A percentile compares a stretch with the other conserved stretches of the same genome.
These are phyloP conservation scores for Tachyglossus aculeatus DNA, from an alignment of 2,797 vertebrate species.

Conservation along the genomic window DNA sequence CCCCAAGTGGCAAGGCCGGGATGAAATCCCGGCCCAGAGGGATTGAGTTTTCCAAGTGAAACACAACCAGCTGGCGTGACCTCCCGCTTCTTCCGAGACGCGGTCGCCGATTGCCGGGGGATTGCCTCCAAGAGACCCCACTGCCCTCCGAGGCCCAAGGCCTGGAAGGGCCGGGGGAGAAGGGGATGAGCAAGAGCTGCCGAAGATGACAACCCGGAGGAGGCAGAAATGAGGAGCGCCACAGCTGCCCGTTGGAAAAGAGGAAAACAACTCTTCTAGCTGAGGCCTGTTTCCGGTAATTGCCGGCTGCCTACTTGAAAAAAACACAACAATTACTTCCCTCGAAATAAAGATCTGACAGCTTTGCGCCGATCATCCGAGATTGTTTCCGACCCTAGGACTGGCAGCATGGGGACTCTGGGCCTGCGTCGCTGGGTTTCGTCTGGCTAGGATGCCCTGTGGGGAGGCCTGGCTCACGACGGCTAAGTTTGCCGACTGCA, in stretches of 20 bases:
- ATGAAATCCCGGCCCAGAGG: no score
- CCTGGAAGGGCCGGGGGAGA: neutral
- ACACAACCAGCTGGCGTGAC: no score
- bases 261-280: constrained; percentile 20
- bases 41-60: no score
- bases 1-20: no score
- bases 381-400: no score
- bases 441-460: neutral
- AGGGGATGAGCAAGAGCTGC: constrained; percentile 27
- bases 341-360: constrained; percentile 34
- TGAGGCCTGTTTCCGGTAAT: constrained; percentile 11
- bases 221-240: neutral
- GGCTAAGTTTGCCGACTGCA: no score
- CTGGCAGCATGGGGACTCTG: no score
- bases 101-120: neutral
- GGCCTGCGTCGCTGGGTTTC: no score
- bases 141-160: neutral
- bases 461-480: neutral
- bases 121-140: no score
- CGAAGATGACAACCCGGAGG: constrained; percentile 14
- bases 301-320: constrained; percentile 28
- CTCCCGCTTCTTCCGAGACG: neutral
- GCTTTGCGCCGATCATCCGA: neutral
- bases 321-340: constrained; percentile 31
- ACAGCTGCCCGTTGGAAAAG: neutral